phyloP scores from a whole-genome alignment of 2,797 vertebrate species.

The Rhincodon typus region DNA sequence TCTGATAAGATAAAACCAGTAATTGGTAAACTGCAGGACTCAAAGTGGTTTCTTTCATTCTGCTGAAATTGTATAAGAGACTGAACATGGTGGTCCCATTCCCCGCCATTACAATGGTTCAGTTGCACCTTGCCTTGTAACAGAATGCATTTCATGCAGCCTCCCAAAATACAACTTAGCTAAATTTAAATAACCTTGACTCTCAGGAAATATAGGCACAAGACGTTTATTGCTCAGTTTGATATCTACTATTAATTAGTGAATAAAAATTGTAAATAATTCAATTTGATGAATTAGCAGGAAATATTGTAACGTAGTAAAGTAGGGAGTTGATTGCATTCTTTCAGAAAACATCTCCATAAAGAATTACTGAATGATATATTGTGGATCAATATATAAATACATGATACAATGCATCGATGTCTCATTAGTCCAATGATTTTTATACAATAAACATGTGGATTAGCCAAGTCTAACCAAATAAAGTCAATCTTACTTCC shows the following conservation, averaged over 20 bases:
- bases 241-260: background rate
- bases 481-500: background rate
- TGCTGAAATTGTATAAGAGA: background rate
- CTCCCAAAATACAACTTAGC: background rate
- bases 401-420: background rate
- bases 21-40: background rate
- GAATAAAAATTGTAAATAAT: background rate
- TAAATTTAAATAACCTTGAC: background rate
- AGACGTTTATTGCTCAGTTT: background rate
- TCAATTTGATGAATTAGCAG: background rate
- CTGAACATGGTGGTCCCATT: background rate
- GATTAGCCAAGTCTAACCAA: background rate
- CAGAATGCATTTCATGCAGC: background rate
- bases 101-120: background rate
- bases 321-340: background rate
- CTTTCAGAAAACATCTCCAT: background rate
- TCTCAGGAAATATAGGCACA: background rate
- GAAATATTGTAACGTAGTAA: background rate
- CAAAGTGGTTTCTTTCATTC: background rate
- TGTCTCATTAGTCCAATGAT: background rate
- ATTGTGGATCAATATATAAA: background rate
- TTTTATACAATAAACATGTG: background rate
- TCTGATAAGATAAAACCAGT: background rate
- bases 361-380: background rate
- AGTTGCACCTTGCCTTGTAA: background rate